A percentile compares a stretch with the other conserved stretches of the same genome.
These are phyloP conservation scores for Pyrocoelia pectoralis DNA, from an alignment of 2,888 invertebrate species.

Conservation along the genomic window DNA sequence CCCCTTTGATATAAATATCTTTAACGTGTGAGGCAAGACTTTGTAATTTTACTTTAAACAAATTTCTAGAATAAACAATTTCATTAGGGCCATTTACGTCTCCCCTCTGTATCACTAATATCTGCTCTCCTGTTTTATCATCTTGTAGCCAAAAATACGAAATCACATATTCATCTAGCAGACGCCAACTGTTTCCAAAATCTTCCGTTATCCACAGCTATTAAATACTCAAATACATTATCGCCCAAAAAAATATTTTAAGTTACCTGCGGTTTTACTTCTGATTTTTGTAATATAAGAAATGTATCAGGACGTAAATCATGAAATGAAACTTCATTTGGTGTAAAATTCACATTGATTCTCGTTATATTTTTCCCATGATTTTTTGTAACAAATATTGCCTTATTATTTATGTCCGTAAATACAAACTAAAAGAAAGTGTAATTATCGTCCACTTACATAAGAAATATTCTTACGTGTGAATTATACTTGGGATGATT, in stretches of 20 bases:
- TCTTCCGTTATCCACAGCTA: conserved; percentile 81
- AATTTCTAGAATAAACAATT: conserved; percentile 58
- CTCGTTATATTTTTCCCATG: conserved; percentile 74
- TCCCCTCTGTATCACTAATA: conserved; percentile 74
- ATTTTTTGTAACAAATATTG: conserved; percentile 78
- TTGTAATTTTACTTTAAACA: conserved; percentile 47
- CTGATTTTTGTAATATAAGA: conserved; percentile 78
- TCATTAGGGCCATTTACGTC: conserved; percentile 68
- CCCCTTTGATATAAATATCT: conserved; percentile 83
- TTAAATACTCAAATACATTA: conserved; percentile 45
- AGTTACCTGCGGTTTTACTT: conserved; percentile 56
- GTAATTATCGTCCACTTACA: not conserved
- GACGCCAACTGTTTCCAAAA: conserved; percentile 76
- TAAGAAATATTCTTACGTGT: conserved; percentile 68
- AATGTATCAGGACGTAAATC: conserved; percentile 74
- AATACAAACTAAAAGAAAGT: conserved; percentile 76
- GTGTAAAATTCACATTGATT: conserved; percentile 74
- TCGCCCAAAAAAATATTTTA: too few relatives aligned
- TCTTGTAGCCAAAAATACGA: conserved; percentile 77
- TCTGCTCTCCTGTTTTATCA: conserved; percentile 49
- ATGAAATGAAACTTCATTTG: conserved; percentile 80
- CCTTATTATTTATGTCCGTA: conserved; percentile 79
- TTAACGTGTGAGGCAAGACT: conserved; percentile 67
- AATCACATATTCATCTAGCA: conserved; percentile 77
- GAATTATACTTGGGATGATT: conserved; percentile 83